Percentiles rank a stretch among this genome's conserved stretches.
Evolutionary conservation across 1,140 invertebrate genomes (phyloP).

Genomic region (Tribolium madens): DNA sequence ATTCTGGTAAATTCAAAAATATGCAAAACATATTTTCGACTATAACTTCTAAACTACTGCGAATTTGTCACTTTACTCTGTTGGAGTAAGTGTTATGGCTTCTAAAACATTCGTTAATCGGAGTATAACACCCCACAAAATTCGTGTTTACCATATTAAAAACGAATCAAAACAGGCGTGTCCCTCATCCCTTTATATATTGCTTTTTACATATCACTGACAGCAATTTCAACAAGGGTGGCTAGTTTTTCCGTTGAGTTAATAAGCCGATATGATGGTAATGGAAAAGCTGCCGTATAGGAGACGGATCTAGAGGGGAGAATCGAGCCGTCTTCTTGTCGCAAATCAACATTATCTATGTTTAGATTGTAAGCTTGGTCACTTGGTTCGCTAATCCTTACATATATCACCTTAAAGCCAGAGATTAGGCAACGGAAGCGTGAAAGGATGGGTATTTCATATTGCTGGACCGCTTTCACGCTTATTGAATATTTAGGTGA

Average conservation of each 20-base stretch:
- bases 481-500: neutral
- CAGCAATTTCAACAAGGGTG: conserved; percentile 30
- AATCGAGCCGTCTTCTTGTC: conserved; percentile 1
- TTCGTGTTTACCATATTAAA: conserved; percentile 27
- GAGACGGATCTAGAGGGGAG: neutral
- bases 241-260: conserved; percentile 36
- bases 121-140: too few species aligned
- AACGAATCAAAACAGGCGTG: conserved; percentile 28
- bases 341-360: conserved; percentile 40
- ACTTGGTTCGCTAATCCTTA: conserved; percentile 47
- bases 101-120: neutral
- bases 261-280: conserved; percentile 4
- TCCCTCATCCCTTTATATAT: conserved; percentile 31
- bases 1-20: too few species aligned
- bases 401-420: conserved; percentile 49
- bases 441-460: conserved; percentile 24
- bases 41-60: too few species aligned
- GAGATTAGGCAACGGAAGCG: conserved; percentile 22
- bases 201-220: conserved; percentile 46
- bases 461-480: neutral
- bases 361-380: conserved; percentile 45
- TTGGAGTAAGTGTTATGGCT: neutral
- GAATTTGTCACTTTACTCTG: too few species aligned
- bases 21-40: too few species aligned
- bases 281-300: neutral